phyloP scores from a whole-genome alignment of 2,888 invertebrate species.

The Drosophila borborema region DNA sequence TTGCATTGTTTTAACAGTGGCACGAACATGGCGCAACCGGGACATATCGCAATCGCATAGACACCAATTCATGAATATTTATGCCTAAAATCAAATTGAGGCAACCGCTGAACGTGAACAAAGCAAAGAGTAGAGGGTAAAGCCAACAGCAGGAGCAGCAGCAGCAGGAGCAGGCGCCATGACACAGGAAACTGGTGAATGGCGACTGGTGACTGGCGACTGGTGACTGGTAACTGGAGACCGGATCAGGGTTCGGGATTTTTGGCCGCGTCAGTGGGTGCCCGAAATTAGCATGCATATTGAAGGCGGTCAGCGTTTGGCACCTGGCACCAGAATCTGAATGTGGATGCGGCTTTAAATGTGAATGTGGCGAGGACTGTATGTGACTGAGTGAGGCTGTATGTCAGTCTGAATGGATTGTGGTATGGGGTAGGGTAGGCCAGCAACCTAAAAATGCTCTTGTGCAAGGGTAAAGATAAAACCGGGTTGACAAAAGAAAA shows the following conservation, averaged over 20 bases:
- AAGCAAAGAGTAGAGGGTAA: background rate
- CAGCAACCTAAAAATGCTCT: slow-evolving; percentile 36
- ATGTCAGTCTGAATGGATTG: background rate
- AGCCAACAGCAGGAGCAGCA: too few relatives aligned
- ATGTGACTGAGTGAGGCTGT: background rate
- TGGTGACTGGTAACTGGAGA: background rate
- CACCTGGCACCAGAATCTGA: slow-evolving; percentile 48
- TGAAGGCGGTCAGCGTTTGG: slow-evolving; percentile 59
- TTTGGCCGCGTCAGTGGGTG: slow-evolving; percentile 19
- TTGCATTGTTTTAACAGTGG: slow-evolving; percentile 45
- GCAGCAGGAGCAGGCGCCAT: too few relatives aligned
- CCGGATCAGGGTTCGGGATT: slow-evolving; percentile 6
- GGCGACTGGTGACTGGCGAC: background rate
- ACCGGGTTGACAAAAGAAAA: slow-evolving; percentile 50
- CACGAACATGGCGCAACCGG: slow-evolving; percentile 3
- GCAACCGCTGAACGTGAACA: slow-evolving; percentile 31
- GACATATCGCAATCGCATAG: slow-evolving; percentile 49
- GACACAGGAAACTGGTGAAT: too few relatives aligned
- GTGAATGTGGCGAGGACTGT: slow-evolving; percentile 7
- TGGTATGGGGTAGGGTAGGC: background rate
- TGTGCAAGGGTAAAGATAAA: slow-evolving; percentile 53
- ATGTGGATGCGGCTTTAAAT: slow-evolving; percentile 12
- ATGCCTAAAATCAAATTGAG: slow-evolving; percentile 60
- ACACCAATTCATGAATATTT: slow-evolving; percentile 57
- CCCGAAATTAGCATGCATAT: slow-evolving; percentile 62